Evolutionary conservation across 92 coral and sea anemone species (phyloP), one percentile per base, ranked within the genome.

Genomic region (Muricea muricata): DNA sequence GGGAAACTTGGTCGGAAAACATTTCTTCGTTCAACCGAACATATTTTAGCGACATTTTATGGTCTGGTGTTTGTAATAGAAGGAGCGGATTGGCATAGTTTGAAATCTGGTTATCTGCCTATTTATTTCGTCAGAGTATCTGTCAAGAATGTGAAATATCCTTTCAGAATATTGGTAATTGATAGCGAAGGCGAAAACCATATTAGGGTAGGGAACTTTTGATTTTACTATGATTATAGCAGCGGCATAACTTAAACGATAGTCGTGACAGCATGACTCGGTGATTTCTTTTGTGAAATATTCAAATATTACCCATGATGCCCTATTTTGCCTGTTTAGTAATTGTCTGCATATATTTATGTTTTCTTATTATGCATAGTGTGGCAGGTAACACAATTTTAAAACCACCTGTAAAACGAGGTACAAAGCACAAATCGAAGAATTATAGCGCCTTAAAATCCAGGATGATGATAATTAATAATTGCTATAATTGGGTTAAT

Each of bases 121-220:
- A 82, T 93, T 79, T 97, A 95, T 78, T 92, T 93, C 88, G 87
- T 97, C 25, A 95, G 94, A 79, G 97, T 84, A 52, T 92, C 84
- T 37, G 55, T 78, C 10, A 95, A 94, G 61, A 92, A 93, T 89
- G 94, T 93, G 14, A 93, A 92, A 86, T 93, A 91, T 70, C 99
- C 99, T 55, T 97, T 97, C 69, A 88, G 91, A 76, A 92, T 97
- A 21, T 92, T 97, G 85, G 98, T 95, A 52, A 90, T 90, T 46
- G 89, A 79, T n/a, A 57, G 58, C 65, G 83, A 78, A 14, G n/a
- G 17, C 29, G 50, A 78, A 7, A 63, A 63, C 24, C 70, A 63
- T 32, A 18, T 63, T 33, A 32, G 83, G 65, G 83, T 78, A 21
- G 58, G 83, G 17, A 37, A 76, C 45, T 21, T 6, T 30, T n/a